Evolutionary conservation across 1,140 invertebrate genomes (phyloP), one percentile per base, ranked within the genome.

Genomic region (Drosophila nikananu): DNA sequence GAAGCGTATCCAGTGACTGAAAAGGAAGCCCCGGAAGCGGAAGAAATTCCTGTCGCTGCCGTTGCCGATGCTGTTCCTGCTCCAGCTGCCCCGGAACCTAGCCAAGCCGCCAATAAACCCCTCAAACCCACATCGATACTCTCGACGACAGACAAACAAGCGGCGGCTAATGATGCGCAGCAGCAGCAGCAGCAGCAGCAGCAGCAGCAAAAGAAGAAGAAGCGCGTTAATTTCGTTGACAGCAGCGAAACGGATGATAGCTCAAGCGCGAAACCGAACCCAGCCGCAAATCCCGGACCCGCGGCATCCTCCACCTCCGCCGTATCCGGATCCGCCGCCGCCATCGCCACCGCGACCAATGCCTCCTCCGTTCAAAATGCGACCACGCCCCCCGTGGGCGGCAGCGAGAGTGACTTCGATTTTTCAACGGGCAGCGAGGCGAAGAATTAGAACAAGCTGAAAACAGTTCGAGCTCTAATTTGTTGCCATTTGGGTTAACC

Each of bases 161-260:
- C 75, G 59, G 54, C 73, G 78, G 49, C 82, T 80, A 92, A 81
- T 86, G 86, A 92, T 77, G 78, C 81, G 61, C 83, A 91, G 42
- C 87, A 89, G 63, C 86, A 91, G 77, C 86, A 91, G 77, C 84
- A 86, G 66, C 83, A 87, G 80, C 78, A 73, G 13, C 86, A 91
- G 77, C 84, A 86, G 66, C 83, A 87, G 80, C 78, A 73, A 12
- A 93, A 93, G 67, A 93, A 93, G 79, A 93, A 93, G 84, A 93
- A 93, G 78, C 90, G 90, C 87, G 92, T 93, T 74, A 93, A 91
- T 86, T 93, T 93, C 78, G 92, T 92, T 81, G 92, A 93, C 78
- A 93, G 91, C 84, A 93, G 91, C 73, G 92, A 93, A 90, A 93
- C 92, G 75, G 92, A 93, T 90, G 92, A 93, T 52, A 93, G 92